Percentiles rank a stretch among this genome's conserved stretches.
Evolutionary conservation across 2,797 vertebrate genomes (phyloP).

Genomic region (Megalops cyprinoides): DNA sequence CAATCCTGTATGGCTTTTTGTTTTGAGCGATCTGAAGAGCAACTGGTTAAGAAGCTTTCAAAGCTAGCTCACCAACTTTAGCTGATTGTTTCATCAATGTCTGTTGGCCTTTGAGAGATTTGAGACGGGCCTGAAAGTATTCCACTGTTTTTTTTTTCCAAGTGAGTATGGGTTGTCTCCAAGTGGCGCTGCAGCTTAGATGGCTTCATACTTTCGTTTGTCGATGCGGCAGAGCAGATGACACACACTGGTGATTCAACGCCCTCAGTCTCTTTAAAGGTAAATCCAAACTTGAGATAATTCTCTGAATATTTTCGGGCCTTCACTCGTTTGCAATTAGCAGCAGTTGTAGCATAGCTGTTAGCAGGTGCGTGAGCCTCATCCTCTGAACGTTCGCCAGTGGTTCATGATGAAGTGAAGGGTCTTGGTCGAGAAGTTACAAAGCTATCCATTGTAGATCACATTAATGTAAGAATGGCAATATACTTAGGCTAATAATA

Average conservation of each 20-base stretch:
- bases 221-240: neutral
- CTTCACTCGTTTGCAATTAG: neutral
- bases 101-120: slow-evolving; percentile 5
- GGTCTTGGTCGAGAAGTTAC: neutral
- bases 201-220: slow-evolving; percentile 3
- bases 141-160: too few relatives aligned
- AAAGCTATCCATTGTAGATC: neutral
- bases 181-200: slow-evolving; percentile 8
- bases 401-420: neutral
- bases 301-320: neutral
- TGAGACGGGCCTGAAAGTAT: slow-evolving; percentile 2
- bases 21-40: neutral
- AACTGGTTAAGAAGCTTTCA: neutral
- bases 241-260: neutral
- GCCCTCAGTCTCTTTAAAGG: neutral
- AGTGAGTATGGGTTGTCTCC: slow-evolving; percentile 23
- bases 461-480: too few relatives aligned
- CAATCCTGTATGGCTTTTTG: neutral
- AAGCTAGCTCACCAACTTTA: slow-evolving; percentile 8
- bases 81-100: neutral
- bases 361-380: neutral
- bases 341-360: too few relatives aligned
- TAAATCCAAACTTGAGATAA: slow-evolving; percentile 6
- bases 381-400: neutral
- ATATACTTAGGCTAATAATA: too few relatives aligned